Evolutionary conservation across 2,888 invertebrate species (phyloP).

Genomic region (Odontothrips loti): DNA sequence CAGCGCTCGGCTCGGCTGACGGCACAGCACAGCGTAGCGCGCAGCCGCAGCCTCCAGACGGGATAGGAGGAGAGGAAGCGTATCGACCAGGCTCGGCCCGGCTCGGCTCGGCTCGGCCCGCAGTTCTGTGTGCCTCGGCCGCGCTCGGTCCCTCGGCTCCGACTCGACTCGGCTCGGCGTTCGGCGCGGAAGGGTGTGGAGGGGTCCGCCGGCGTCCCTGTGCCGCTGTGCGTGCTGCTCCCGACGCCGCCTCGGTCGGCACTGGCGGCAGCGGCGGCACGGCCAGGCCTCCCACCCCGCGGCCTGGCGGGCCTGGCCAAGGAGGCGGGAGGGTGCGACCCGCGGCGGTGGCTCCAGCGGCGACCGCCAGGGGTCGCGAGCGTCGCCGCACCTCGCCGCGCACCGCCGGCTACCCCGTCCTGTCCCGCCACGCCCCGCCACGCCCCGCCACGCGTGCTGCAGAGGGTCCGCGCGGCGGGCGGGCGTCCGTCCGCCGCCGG

Average conservation of each 20-base stretch:
- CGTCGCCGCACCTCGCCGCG: not conserved
- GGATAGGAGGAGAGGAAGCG: not conserved
- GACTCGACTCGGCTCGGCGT: not conserved
- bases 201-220: not conserved
- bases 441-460: not conserved
- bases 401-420: not conserved
- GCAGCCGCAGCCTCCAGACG: not conserved
- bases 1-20: not conserved
- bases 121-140: not conserved
- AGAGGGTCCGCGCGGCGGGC: not conserved
- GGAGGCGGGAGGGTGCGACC: not conserved
- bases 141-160: not conserved
- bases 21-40: not conserved
- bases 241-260: constrained; percentile 1
- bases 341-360: constrained; percentile 1
- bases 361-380: not conserved
- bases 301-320: not conserved
- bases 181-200: not conserved
- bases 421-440: not conserved
- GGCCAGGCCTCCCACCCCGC: not conserved
- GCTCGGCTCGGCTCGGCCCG: not conserved
- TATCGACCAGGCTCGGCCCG: not conserved
- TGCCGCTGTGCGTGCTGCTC: not conserved
- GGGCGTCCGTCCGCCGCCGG: not conserved
- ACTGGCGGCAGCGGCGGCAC: not conserved